A percentile compares a stretch with the other conserved stretches of the same genome.
Conservation (phyloP, 2,797 vertebrate species). For the Betta splendens region DNA sequence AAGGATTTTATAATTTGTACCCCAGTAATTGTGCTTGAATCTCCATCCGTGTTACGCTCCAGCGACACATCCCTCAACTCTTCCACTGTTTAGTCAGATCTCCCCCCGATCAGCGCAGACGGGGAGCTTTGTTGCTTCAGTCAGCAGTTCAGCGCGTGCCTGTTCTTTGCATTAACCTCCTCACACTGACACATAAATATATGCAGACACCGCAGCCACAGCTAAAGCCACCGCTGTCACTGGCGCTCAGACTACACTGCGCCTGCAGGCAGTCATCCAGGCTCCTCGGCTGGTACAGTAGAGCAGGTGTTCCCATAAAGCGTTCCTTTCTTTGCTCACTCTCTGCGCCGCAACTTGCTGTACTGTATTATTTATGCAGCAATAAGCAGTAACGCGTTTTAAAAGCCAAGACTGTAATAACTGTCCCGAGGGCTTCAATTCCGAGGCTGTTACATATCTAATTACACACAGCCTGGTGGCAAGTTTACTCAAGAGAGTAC, state of each 20-base stretch:
- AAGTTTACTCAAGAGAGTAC: constrained; percentile 13
- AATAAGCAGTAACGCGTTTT: constrained; percentile 13
- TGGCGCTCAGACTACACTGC: background rate
- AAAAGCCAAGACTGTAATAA: background rate
- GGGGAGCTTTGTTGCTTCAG: constrained; percentile 17
- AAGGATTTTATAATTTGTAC: constrained; percentile 30
- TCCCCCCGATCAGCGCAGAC: constrained; percentile 27
- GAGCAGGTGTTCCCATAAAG: constrained; percentile 1
- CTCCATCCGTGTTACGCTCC: constrained; percentile 39
- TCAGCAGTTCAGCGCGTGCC: constrained; percentile 18
- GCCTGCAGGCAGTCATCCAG: constrained; percentile 8
- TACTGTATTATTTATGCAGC: no score
- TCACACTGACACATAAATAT: constrained; percentile 15
- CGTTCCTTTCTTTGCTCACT: constrained; percentile 6
- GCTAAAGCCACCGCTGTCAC: constrained; percentile 4
- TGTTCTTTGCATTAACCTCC: background rate
- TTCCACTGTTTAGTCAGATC: constrained; percentile 42
- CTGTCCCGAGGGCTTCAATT: constrained; percentile 9
- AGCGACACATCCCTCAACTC: constrained; percentile 29
- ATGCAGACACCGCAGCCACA: constrained; percentile 8
- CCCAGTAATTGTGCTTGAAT: constrained; percentile 39
- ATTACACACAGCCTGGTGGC: background rate
- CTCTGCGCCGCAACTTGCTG: constrained; percentile 4
- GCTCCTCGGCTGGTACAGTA: constrained; percentile 3
- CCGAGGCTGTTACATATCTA: constrained; percentile 5